phyloP scores from a whole-genome alignment of 2,888 invertebrate genomes.

The Nudaria mundana region DNA sequence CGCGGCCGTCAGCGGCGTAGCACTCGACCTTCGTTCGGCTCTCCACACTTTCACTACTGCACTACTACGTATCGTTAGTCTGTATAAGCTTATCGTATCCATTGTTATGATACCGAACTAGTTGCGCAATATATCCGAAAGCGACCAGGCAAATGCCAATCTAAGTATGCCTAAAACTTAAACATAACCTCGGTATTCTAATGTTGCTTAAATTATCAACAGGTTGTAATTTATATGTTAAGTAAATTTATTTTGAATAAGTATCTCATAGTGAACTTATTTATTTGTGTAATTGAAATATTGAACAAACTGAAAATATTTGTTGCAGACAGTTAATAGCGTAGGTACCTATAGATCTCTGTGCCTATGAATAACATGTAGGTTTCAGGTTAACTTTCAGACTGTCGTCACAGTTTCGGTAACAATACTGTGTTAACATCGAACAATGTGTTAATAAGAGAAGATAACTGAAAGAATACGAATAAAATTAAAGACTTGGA shows the following conservation, averaged over 20 bases:
- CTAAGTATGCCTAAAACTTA: slow-evolving; percentile 19
- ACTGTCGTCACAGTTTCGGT: too few species aligned
- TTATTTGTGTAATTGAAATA: neutral
- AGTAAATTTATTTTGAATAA: neutral
- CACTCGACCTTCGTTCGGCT: slow-evolving; percentile 55
- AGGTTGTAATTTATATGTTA: neutral
- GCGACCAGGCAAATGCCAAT: slow-evolving; percentile 25
- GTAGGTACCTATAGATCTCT: neutral
- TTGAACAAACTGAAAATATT: too few species aligned
- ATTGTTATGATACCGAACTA: slow-evolving; percentile 52
- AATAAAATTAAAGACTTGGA: too few species aligned
- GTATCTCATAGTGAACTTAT: neutral
- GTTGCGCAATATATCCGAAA: slow-evolving; percentile 43
- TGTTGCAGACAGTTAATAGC: neutral
- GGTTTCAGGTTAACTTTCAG: too few species aligned
- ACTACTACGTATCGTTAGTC: slow-evolving; percentile 50
- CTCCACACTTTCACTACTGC: slow-evolving; percentile 67
- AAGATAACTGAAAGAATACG: too few species aligned
- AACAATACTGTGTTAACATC: too few species aligned
- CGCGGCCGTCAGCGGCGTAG: slow-evolving; percentile 19
- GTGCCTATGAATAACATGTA: too few species aligned
- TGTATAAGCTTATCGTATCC: slow-evolving; percentile 53
- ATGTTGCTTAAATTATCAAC: neutral
- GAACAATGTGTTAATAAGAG: too few species aligned
- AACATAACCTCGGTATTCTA: slow-evolving; percentile 3